Evolutionary conservation across 2,113 vertebrate genomes (phyloP), one percentile per base, ranked within the genome.

Genomic region (Spea multiplicata): DNA sequence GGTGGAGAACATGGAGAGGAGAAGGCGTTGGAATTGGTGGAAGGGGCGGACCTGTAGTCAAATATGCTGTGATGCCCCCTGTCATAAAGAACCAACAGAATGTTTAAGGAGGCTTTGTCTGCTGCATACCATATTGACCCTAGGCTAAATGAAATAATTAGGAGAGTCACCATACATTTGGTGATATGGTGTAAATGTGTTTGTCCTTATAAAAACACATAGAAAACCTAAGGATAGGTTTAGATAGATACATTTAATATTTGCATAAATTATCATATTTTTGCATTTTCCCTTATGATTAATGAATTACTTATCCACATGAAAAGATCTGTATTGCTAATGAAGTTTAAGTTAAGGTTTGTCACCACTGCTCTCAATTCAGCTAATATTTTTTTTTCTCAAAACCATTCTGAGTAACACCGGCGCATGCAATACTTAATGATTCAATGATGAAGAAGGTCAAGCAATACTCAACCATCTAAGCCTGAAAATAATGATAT

Each of bases 201-300:
- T 30, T 30, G 30, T 30, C 30, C 4, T 64, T 64, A 30, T 30
- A 30, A 30, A 30, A 2, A 30, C 30, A 30, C 30, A 30, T 30
- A 30, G 30, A 30, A 30, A 30, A 30, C 30, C 30, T 30, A 30
- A 30, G 30, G 30, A 1, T 30, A n/a, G n/a, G n/a, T n/a, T n/a
- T n/a, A n/a, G n/a, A 30, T 30, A 50, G 6, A 45, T 30, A 48
- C 49, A 76, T 59, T 48, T 68, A 52, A 59, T n/a, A 69, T 57
- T 69, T 76, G 17, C 75, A 76, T 61, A 2, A 5, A 69, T 76
- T 76, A 76, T 76, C 74, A 69, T 76, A 76, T 59, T 59, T 76
- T 76, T 69, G 66, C 74, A 76, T 76, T 59, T 76, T 76, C 30
- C 61, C 69, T 76, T 52, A 67, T 69, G 46, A 16, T 69, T 76